Evolutionary conservation across 2,888 invertebrate species (phyloP), one percentile per base, ranked within the genome.

Genomic region (Tenthredo livida): DNA sequence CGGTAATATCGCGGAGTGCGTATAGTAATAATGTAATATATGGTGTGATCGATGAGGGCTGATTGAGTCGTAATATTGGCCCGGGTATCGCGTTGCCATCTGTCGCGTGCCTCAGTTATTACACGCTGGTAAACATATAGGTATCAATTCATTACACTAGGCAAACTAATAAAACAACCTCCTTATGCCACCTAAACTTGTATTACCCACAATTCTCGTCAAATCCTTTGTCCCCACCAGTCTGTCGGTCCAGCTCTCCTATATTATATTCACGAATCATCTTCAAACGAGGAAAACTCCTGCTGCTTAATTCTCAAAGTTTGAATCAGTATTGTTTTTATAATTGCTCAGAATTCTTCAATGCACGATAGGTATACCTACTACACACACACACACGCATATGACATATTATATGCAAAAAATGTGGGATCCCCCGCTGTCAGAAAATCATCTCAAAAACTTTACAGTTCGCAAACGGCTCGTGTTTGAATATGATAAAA

Each of bases 11-110:
- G 72, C 65, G 83, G 86, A 89, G 87, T 87, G 87, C 89, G 88
- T 88, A 87, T 86, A 87, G 90, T 89, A 90, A 90, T 90, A 91
- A 90, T 90, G 90, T 89, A 89, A 90, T 90, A 90, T 90, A 90
- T 90, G 89, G 89, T 86, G 88, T 91, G 91, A 91, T 91, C 90
- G 91, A 91, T 91, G 90, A 90, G 89, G 90, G 90, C 90, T 91
- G 91, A 91, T 91, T 91, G 91, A 91, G 91, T 91, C 91, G 91
- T 91, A 91, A 91, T 91, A 91, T 91, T 87, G 90, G 88, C 88
- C 87, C 87, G 88, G 84, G 86, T 89, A 89, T 89, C 89, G 87
- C 87, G 85, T 85, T 84, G 87, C 88, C 90, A 90, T 90, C 89
- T 89, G 90, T 88, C 88, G 88, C 88, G 85, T 37, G 86, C 86